Base-by-base conservation (phyloP, 1,140 invertebrate genomes). In the Lasioglossum baleicum region DNA sequence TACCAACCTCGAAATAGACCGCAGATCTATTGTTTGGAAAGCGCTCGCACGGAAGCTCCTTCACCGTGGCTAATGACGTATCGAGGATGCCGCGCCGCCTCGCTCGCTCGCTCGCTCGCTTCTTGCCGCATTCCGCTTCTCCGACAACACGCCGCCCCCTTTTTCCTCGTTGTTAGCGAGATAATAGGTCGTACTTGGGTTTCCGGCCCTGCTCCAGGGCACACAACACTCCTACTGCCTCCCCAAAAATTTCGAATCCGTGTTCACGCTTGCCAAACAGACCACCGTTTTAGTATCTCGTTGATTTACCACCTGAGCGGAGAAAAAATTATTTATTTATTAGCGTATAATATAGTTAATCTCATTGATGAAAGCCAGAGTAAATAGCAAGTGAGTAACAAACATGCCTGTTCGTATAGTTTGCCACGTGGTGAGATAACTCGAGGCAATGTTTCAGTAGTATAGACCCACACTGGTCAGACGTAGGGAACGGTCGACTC, bases 1-100 rank as follows among this genome's bases (percentile, higher is more conserved):
- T 78, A 53, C 84, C 84, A 89, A 88, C 86, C 88, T 85, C 89
- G 84, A 89, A 92, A 92, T 90, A 91, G 88, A 92, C 91, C 92
- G 87, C 90, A 88, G 89, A 90, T 90, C 92, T 90, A 93, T 93
- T 93, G 92, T 93, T 92, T 88, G 90, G 86, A 89, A 91, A 92
- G 88, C 91, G 90, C 84, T 90, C 86, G 85, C 75, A 85, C 85
- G 86, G 89, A 89, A 90, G 87, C 87, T 86, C 80, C 85, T 87
- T 83, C 82, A 74, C 40, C 75, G 83, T 85, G 66, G 84, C 89
- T 90, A 88, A 90, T 89, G 87, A 89, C 83, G 83, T 88, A 89
- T 88, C 84, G 83, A 88, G 84, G 60, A 87, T 83, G 75, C 61
- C 35, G n/a, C 48, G 51, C 44, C 13, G 10, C 8, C 44, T 44